phyloP scores from a whole-genome alignment of 2,797 vertebrate species.

The Rhinophrynus dorsalis region DNA sequence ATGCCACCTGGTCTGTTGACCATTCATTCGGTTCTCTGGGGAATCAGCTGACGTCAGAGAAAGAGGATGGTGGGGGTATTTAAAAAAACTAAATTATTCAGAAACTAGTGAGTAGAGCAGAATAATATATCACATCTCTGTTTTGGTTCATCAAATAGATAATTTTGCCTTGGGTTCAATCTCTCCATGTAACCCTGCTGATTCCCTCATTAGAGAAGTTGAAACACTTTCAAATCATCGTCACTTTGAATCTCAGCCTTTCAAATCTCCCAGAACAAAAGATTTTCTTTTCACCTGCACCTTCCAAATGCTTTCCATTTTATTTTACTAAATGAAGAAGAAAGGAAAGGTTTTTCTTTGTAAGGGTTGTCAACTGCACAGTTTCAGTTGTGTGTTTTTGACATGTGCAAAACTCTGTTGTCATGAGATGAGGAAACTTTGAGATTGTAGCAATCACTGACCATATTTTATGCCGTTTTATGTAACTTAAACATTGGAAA shows the following conservation, averaged over 20 bases:
- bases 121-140: conserved; percentile 16
- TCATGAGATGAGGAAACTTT: conserved; percentile 15
- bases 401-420: conserved; percentile 2
- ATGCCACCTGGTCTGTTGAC: neutral
- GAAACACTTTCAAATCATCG: conserved; percentile 27
- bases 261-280: conserved; percentile 40
- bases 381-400: conserved; percentile 1
- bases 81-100: no score
- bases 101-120: conserved; percentile 2
- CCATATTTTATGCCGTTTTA: conserved; percentile 49
- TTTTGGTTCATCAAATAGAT: conserved; percentile 31
- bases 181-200: conserved; percentile 6
- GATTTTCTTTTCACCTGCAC: conserved; percentile 33
- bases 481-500: conserved; percentile 35
- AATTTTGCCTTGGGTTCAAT: conserved; percentile 21
- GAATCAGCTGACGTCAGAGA: no score
- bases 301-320: conserved; percentile 3
- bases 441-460: conserved; percentile 18
- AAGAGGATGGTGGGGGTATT: no score
- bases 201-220: conserved; percentile 19
- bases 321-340: conserved; percentile 30
- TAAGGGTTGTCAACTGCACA: conserved; percentile 7
- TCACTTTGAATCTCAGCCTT: conserved; percentile 19
- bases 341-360: conserved; percentile 10
- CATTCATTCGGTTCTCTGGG: no score